Evolutionary conservation across 2,888 invertebrate species (phyloP), one percentile per base, ranked within the genome.

Genomic region (Alviniconcha strummeri): DNA sequence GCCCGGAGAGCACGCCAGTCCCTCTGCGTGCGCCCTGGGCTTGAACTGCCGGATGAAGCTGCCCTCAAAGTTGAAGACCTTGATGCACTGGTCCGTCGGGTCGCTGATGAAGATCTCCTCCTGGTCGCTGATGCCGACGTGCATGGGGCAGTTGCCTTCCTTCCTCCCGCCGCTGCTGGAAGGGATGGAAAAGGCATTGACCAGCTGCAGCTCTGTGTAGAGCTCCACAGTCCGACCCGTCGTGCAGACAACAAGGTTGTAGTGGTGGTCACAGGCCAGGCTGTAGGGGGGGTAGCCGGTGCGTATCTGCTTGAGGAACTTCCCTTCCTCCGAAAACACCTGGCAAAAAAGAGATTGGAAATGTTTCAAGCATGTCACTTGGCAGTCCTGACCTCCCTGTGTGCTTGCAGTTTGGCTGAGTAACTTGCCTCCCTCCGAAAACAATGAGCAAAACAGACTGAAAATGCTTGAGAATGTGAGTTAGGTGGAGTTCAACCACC

Each of bases 101-200:
- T 93, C 92, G 85, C 90, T 89, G 0, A 92, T 88, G 15, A 92
- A 82, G 36, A 93, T 88, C 83, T 92, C 90, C 9, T 89, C 87
- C 75, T 89, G 88, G 17, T 89, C 86, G 75, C 90, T 90, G 13
- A 88, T 84, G 83, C 89, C 87, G 9, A 91, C 86, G 55, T 89
- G 88, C 86, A 54, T 87, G 85, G 80, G 83, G 80, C 54, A 85
- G 76, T 77, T 77, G 52, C 17, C 83, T 80, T 19, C 85, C 81
- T 82, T 6, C 78, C 60, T 19, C 76, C 78, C 17, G 83, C 85
- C 15, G 57, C 9, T 17, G 57, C 5, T 17, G 67, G 52, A 19
- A 9, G 79, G 79, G 64, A 79, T 52, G 11, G 79, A 56, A 17
- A 79, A 79, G 52, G 79, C 17, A 54, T 60, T 64, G 79, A 79